phyloP scores from a whole-genome alignment of 23 tunicate species.

The Phallusia fumigata region DNA sequence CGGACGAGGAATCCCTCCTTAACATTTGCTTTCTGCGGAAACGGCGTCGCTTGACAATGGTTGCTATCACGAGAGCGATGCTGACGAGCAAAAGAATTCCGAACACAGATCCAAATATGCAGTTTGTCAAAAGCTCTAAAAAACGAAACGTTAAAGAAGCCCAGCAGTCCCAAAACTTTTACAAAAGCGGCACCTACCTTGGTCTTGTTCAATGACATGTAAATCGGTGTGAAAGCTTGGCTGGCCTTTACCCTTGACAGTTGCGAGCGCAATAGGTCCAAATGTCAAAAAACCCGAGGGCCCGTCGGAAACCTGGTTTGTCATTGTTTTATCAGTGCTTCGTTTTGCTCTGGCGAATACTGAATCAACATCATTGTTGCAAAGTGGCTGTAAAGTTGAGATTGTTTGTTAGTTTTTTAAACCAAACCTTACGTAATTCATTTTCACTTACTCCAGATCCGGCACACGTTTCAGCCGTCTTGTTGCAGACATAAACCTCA shows the following conservation, averaged over 20 bases:
- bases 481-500: constrained; percentile 48
- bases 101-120: neutral
- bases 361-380: neutral
- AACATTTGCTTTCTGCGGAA: neutral
- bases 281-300: neutral
- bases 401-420: too few species aligned
- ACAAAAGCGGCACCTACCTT: neutral
- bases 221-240: neutral
- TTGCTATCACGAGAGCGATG: neutral
- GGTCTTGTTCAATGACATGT: neutral
- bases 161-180: too few species aligned
- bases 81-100: neutral
- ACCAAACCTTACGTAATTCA: too few species aligned
- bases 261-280: constrained; percentile 15
- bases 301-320: neutral
- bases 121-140: neutral
- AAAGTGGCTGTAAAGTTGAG: neutral
- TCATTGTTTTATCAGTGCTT: neutral
- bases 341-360: neutral
- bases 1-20: neutral
- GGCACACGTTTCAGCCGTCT: constrained; percentile 31
- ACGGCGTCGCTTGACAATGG: neutral
- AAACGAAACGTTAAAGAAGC: neutral
- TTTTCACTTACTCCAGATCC: constrained; percentile 43
- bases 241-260: neutral